Evolutionary conservation across 2,888 invertebrate genomes (phyloP).

Genomic region (Nomada fucata): DNA sequence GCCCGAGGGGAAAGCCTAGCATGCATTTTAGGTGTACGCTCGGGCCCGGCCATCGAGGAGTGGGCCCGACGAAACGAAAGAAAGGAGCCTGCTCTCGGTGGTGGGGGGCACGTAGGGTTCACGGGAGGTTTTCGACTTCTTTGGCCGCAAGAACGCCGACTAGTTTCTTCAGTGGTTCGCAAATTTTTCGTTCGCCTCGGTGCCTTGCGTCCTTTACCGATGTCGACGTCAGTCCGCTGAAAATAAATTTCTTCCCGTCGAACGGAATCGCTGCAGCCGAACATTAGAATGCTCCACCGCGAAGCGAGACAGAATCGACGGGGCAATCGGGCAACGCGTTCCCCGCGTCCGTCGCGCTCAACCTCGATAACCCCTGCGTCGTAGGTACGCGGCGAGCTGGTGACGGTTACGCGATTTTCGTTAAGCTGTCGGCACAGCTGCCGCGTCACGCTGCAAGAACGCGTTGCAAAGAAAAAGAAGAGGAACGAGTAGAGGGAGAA

Average conservation of each 20-base stretch:
- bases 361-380: constrained; percentile 26
- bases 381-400: constrained; percentile 53
- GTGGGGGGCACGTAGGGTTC: constrained; percentile 84
- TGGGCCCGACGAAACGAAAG: constrained; percentile 76
- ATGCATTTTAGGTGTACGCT: constrained; percentile 82
- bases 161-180: constrained; percentile 83
- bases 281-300: too few relatives aligned
- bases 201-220: not conserved
- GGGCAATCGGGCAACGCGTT: constrained; percentile 30
- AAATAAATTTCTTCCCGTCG: not conserved
- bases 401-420: constrained; percentile 65
- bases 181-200: constrained; percentile 72
- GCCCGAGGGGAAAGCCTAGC: constrained; percentile 79
- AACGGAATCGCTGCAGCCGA: not conserved
- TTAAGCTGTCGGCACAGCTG: constrained; percentile 62
- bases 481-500: not conserved
- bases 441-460: constrained; percentile 61
- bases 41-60: constrained; percentile 67
- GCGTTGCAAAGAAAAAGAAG: constrained; percentile 41
- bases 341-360: constrained; percentile 25
- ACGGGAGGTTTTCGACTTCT: constrained; percentile 84
- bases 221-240: too few relatives aligned
- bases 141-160: constrained; percentile 79
- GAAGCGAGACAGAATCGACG: constrained; percentile 3
- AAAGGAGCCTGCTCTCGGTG: constrained; percentile 66